These are phyloP conservation scores for Plagodis pulveraria DNA, from an alignment of 2,888 invertebrate genomes.

Conservation along the genomic window DNA sequence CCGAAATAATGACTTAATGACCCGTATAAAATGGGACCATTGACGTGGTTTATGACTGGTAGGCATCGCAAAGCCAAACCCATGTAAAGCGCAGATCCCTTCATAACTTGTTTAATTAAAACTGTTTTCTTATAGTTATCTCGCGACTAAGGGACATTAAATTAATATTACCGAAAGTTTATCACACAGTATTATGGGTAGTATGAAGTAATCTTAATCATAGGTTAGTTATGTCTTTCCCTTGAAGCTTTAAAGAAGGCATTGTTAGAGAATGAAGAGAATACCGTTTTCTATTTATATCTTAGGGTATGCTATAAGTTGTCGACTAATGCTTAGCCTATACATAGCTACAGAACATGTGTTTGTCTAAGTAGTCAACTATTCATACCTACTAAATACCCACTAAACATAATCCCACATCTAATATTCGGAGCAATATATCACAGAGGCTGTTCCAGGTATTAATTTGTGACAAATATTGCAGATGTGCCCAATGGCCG, in stretches of 20 bases:
- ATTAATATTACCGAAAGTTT: neutral
- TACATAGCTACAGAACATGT: slow-evolving; percentile 9
- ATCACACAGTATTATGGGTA: neutral
- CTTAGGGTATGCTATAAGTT: neutral
- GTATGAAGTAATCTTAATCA: neutral
- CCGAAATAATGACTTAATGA: slow-evolving; percentile 42
- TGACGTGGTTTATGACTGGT: slow-evolving; percentile 38
- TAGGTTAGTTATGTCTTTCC: neutral
- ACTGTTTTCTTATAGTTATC: slow-evolving; percentile 12
- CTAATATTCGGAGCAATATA: slow-evolving; percentile 27
- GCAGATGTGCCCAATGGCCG: slow-evolving; percentile 48
- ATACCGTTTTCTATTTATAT: too few species aligned
- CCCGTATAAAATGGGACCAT: slow-evolving; percentile 40
- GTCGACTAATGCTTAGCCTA: slow-evolving; percentile 6
- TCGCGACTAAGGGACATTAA: neutral
- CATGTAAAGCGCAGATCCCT: slow-evolving; percentile 28
- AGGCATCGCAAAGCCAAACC: slow-evolving; percentile 27
- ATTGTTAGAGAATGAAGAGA: too few species aligned
- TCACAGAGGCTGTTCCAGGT: slow-evolving; percentile 30
- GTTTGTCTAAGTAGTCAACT: slow-evolving; percentile 18
- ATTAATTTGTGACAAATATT: slow-evolving; percentile 52
- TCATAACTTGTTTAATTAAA: slow-evolving; percentile 25
- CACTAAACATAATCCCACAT: slow-evolving; percentile 28
- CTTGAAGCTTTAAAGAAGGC: too few species aligned
- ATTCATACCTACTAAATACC: slow-evolving; percentile 5